A percentile compares a stretch with the other conserved stretches of the same genome.
phyloP scores from a whole-genome alignment of 2,888 invertebrate genomes.

The Brachylomia viminalis region DNA sequence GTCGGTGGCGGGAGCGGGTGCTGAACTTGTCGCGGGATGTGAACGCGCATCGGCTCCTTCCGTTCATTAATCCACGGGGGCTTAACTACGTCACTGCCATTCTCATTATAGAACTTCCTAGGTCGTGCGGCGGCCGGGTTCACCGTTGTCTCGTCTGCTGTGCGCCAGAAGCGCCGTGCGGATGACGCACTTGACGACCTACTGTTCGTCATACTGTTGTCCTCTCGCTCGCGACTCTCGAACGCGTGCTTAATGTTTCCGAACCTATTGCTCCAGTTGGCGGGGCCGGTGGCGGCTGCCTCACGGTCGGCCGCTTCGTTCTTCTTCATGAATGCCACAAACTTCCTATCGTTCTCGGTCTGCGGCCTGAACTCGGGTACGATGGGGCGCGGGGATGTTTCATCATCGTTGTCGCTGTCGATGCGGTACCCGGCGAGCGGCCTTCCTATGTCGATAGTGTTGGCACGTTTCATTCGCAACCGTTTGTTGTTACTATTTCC shows the following conservation, averaged over 20 bases:
- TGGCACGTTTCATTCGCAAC: conserved; percentile 95
- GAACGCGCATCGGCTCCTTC: conserved; percentile 73
- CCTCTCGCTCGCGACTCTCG: conserved; percentile 90
- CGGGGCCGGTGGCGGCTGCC: conserved; percentile 72
- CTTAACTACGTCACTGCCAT: conserved; percentile 80
- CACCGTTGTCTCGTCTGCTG: conserved; percentile 89
- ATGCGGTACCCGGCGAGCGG: conserved; percentile 90
- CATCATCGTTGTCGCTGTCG: conserved; percentile 88
- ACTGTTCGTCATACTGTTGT: conserved; percentile 66
- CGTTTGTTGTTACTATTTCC: conserved; percentile 91
- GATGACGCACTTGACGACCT: conserved; percentile 88
- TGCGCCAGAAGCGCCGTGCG: conserved; percentile 92
- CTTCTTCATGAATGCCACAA: conserved; percentile 95
- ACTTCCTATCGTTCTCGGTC: conserved; percentile 96
- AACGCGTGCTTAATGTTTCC: conserved; percentile 96
- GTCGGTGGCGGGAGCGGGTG: conserved; percentile 53
- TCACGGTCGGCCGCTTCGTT: conserved; percentile 86
- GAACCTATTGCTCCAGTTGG: conserved; percentile 96
- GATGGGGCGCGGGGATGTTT: conserved; percentile 75
- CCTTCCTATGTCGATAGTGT: conserved; percentile 97
- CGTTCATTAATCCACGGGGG: conserved; percentile 86
- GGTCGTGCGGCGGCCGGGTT: conserved; percentile 69
- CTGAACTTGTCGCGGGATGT: conserved; percentile 65
- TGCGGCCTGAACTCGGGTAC: conserved; percentile 94
- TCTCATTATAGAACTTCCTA: conserved; percentile 75